These are phyloP conservation scores for Strigamia maritima DNA, from an alignment of 2,888 invertebrate genomes.

Conservation along the genomic window DNA sequence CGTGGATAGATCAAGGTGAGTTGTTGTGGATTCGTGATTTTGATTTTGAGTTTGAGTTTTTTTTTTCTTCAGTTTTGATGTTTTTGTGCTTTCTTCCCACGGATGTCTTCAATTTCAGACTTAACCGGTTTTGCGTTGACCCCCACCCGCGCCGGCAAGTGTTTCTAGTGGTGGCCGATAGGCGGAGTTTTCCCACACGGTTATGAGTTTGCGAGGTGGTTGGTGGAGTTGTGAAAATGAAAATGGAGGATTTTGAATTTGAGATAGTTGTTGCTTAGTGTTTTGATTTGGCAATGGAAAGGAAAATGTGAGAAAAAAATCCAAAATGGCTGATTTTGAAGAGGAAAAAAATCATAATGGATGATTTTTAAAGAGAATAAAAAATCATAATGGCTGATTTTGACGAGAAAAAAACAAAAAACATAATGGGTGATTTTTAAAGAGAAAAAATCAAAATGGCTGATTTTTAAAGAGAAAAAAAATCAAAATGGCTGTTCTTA, in stretches of 20 bases:
- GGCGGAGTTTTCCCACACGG: constrained; percentile 36
- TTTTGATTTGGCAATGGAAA: too few species aligned
- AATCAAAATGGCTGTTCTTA: too few species aligned
- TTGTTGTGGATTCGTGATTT: neutral
- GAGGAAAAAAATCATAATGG: too few species aligned
- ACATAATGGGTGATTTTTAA: too few species aligned
- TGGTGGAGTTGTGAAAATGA: neutral
- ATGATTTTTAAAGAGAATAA: too few species aligned
- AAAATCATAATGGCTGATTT: too few species aligned
- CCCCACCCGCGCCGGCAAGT: neutral
- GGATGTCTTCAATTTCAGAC: too few species aligned
- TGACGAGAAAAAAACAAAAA: too few species aligned
- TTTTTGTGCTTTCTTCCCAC: neutral
- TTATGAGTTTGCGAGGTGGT: neutral
- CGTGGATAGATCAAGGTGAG: neutral
- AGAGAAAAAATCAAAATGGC: neutral
- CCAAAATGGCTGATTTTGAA: too few species aligned
- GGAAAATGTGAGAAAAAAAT: too few species aligned
- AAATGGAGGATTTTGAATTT: neutral
- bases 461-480: neutral
- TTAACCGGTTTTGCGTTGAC: constrained; percentile 30
- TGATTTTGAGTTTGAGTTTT: neutral
- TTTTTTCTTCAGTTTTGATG: neutral
- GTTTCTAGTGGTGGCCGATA: neutral
- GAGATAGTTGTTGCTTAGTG: too few species aligned